Base-by-base conservation (phyloP, 1,140 invertebrate species). In the Vollenhovia emeryi region DNA sequence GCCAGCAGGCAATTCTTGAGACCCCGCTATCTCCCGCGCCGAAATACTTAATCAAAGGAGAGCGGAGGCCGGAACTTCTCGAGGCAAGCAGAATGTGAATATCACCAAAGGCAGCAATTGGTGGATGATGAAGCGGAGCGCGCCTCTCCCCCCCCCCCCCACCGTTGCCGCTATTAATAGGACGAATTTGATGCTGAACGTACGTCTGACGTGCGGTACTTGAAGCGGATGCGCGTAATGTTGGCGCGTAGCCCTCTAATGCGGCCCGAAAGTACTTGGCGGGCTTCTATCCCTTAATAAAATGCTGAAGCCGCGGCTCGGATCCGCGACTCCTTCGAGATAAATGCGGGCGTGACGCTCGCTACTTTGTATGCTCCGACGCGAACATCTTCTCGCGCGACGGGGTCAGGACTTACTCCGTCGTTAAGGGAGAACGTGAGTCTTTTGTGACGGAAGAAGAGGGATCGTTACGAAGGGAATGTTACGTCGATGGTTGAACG, bases 11-110 rank as follows among this genome's bases (percentile, higher is more conserved):
- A 86, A 89, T 86, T 69, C 73, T 84, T 84, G 59, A 69, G 59
- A n/a, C 6, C 78, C 43, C 18, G 5, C 21, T 30, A 66, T 78
- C 48, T 50, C 7, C 50, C 45, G 18, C 21, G 21, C 21, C 43
- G 36, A 75, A 89, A 79, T 89, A 86, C 78, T 86, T 89, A 86
- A 89, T 89, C 84, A 89, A 84, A 88, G 87, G 43, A n/a, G 27
- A 21, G n/a, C 11, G 13, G 30, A 11, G 57, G 69, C 30, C 9
- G 55, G 52, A 30, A n/a, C n/a, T n/a, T 9, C 59, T 79, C 15
- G n/a, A 33, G 8, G 30, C 50, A 57, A 82, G 24, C 27, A 43
- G 66, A 71, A 27, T 24, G 60, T 33, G 78, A 73, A 33, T 57
- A 45, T 73, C 36, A 57, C 66, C 50, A 21, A 40, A 43, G 30